phyloP scores from a whole-genome alignment of 2,113 vertebrate species.

The Planiliza haematocheilus region DNA sequence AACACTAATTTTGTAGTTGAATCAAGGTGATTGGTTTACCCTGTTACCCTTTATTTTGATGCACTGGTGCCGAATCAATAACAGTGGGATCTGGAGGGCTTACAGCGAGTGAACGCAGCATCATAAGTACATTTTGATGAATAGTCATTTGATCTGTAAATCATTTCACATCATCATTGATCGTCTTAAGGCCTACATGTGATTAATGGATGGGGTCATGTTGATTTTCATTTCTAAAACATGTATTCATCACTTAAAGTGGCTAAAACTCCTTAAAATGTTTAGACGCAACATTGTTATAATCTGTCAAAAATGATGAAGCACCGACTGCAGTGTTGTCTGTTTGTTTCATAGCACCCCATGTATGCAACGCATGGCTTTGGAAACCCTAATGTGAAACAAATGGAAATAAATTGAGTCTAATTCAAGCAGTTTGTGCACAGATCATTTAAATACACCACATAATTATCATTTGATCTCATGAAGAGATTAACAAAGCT shows the following conservation, averaged over 20 bases:
- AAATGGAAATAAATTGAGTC: background rate
- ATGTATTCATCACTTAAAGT: background rate
- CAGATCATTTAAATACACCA: background rate
- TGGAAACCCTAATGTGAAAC: conserved; percentile 3
- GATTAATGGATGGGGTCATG: background rate
- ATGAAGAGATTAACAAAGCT: conserved; percentile 7
- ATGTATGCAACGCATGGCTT: background rate
- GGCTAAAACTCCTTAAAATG: background rate
- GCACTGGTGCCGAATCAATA: too few relatives aligned
- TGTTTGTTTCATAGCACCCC: background rate
- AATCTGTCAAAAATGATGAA: background rate
- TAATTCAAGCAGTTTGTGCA: background rate
- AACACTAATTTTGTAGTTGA: rapidly evolving
- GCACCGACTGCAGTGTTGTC: background rate
- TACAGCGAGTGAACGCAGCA: background rate
- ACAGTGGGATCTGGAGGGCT: too few relatives aligned
- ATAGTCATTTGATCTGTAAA: background rate
- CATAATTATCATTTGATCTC: background rate
- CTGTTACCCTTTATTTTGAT: background rate
- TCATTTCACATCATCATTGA: background rate
- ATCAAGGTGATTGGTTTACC: background rate
- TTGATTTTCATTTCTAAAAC: background rate
- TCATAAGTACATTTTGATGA: conserved; percentile 1
- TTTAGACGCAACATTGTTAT: background rate
- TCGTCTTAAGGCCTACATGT: too few relatives aligned